These are phyloP conservation scores for Dichetophora obliterata DNA, from an alignment of 2,888 invertebrate species.

Conservation along the genomic window DNA sequence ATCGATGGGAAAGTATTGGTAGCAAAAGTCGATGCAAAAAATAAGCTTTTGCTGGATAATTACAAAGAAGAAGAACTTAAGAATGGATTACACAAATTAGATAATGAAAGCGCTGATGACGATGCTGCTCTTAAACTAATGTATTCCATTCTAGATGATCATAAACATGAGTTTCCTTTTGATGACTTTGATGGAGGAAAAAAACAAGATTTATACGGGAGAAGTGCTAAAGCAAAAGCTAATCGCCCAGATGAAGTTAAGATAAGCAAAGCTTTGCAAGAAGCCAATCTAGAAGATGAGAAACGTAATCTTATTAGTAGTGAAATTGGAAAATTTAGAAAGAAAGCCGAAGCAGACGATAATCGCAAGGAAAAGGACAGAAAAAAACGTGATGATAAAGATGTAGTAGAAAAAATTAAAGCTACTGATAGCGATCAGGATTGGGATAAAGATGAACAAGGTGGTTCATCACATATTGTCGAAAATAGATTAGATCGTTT, in stretches of 20 bases:
- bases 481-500: slow-evolving; percentile 14
- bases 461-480: slow-evolving; percentile 6
- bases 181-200: slow-evolving; percentile 60
- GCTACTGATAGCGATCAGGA: slow-evolving; percentile 51
- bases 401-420: slow-evolving; percentile 50
- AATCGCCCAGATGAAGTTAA: slow-evolving; percentile 63
- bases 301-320: slow-evolving; percentile 95
- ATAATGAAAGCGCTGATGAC: slow-evolving; percentile 75
- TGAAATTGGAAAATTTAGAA: slow-evolving; percentile 97
- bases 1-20: slow-evolving; percentile 94
- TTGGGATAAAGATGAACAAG: slow-evolving; percentile 56
- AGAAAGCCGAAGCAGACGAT: slow-evolving; percentile 77
- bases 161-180: slow-evolving; percentile 69
- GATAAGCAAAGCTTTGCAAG: slow-evolving; percentile 76
- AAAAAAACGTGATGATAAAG: slow-evolving; percentile 62
- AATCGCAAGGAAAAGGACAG: slow-evolving; percentile 70
- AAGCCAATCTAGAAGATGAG: slow-evolving; percentile 94
- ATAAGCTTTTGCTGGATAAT: slow-evolving; percentile 92
- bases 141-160: slow-evolving; percentile 84
- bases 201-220: slow-evolving; percentile 58
- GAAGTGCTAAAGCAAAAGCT: slow-evolving; percentile 56
- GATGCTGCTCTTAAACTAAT: slow-evolving; percentile 81
- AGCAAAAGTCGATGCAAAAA: slow-evolving; percentile 97
- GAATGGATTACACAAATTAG: slow-evolving; percentile 72
- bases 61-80: slow-evolving; percentile 84